phyloP scores from a whole-genome alignment of 2,113 vertebrate species.

The Monarcha castaneiventris region DNA sequence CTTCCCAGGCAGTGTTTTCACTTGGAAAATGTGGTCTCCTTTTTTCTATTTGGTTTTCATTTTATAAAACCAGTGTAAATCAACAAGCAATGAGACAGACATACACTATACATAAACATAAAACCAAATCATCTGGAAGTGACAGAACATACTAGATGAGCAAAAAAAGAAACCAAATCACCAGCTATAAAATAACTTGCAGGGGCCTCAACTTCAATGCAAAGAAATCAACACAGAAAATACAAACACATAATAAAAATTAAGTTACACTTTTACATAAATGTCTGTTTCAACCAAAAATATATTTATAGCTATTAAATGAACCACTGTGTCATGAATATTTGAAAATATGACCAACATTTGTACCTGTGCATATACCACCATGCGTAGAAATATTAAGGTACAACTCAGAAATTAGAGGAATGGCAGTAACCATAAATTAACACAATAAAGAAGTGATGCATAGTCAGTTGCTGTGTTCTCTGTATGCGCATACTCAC shows the following conservation, averaged over 20 bases:
- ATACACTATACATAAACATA: slow-evolving; percentile 39
- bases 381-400: not conserved
- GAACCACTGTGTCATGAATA: not conserved
- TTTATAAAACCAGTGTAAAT: slow-evolving; percentile 62
- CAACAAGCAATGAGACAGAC: slow-evolving; percentile 67
- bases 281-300: not conserved
- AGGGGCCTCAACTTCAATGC: not conserved
- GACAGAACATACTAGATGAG: not conserved
- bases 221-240: not conserved
- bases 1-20: slow-evolving; percentile 65
- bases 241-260: not conserved
- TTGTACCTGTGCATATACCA: not conserved
- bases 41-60: slow-evolving; percentile 71
- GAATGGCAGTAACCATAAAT: not conserved
- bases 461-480: not conserved
- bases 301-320: not conserved
- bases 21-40: slow-evolving; percentile 73
- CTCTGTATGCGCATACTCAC: not conserved
- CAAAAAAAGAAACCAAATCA: not conserved
- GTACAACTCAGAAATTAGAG: not conserved
- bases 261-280: not conserved
- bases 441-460: not conserved
- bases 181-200: not conserved
- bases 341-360: not conserved
- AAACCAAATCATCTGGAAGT: not conserved